Percentiles rank a stretch among this genome's conserved stretches.
Conservation (phyloP, 2,888 invertebrate species). For the Tetragnatha montana region DNA sequence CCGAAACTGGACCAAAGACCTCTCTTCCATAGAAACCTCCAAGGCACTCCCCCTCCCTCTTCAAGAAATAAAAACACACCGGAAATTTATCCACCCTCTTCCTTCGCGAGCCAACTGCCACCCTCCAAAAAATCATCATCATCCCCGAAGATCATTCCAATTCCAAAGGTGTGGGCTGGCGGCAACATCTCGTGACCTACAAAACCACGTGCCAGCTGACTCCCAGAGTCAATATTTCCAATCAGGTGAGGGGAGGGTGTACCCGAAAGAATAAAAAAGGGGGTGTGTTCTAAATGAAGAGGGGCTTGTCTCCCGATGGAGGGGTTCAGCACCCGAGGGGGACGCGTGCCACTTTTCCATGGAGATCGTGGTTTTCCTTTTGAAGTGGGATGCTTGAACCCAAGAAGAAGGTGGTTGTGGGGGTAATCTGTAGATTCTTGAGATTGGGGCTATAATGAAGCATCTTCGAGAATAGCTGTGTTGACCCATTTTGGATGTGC, state of each 20-base stretch:
- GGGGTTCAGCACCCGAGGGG: not conserved
- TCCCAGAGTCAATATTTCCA: slow-evolving; percentile 60
- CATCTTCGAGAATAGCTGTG: too few species aligned
- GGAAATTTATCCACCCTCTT: slow-evolving; percentile 56
- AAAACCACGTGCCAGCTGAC: slow-evolving; percentile 66
- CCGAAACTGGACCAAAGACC: not conserved
- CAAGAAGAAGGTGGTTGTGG: too few species aligned
- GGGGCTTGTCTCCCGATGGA: slow-evolving; percentile 27
- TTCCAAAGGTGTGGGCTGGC: slow-evolving; percentile 48
- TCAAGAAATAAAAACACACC: slow-evolving; percentile 44
- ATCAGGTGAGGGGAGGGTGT: slow-evolving; percentile 28
- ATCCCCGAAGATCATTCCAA: too few species aligned
- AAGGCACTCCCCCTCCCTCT: slow-evolving; percentile 23
- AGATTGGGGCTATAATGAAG: too few species aligned
- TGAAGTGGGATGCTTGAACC: too few species aligned
- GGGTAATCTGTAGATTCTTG: too few species aligned
- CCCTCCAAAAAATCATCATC: slow-evolving; percentile 4
- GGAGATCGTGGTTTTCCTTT: not conserved
- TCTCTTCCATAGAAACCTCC: not conserved
- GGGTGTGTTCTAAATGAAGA: slow-evolving; percentile 17
- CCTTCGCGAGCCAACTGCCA: slow-evolving; percentile 55
- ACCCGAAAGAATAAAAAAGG: slow-evolving; percentile 19
- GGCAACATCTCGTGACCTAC: slow-evolving; percentile 60
- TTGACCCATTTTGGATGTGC: too few species aligned
- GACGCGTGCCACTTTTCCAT: too few species aligned